Evolutionary conservation across 2,113 vertebrate species (phyloP), one percentile per base, ranked within the genome.

Genomic region (Gadus macrocephalus): DNA sequence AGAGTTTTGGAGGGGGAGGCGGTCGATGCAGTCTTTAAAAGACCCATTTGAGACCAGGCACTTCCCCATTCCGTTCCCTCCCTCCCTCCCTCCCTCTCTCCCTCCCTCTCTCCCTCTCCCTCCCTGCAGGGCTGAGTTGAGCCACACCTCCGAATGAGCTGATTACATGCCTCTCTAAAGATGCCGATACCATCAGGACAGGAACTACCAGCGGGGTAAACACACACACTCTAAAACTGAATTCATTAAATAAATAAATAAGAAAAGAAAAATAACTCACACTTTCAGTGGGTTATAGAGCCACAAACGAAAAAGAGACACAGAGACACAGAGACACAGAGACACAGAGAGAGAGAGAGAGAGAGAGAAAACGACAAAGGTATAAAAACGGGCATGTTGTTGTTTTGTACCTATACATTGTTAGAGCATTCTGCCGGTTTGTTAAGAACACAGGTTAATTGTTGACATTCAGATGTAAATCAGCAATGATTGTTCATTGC

Each of bases 131-230:
- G 76, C 85, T 81, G 83, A 81, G 83, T 80, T 84, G 86, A 90
- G 84, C 83, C 84, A 84, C 85, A 88, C 87, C 86, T 88, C 84
- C 73, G 78, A 87, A 86, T 84, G 85, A 86, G 84, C 84, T 83
- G 83, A 90, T 87, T 86, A 89, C 80, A 86, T 68, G 86, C 77
- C 84, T 88, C 84, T 86, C 83, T 82, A 85, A 87, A 90, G 85
- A 83, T 76, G 83, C 81, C 68, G 88, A 90, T 90, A 87, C 79
- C 81, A 90, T 89, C 87, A 77, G 85, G 81, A 88, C 83, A 85
- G 83, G 84, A 86, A 90, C 83, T 83, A 88, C 87, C 88, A 83
- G 83, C 83, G 88, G 88, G 87, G 85, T 87, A 88, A 89, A 90
- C 87, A 88, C 81, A 86, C 76, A 76, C 66, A 62, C 78, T 85